Evolutionary conservation across 64 coral and sea anemone genomes (phyloP), one percentile per base, ranked within the genome.

Genomic region (Montipora foliosa): DNA sequence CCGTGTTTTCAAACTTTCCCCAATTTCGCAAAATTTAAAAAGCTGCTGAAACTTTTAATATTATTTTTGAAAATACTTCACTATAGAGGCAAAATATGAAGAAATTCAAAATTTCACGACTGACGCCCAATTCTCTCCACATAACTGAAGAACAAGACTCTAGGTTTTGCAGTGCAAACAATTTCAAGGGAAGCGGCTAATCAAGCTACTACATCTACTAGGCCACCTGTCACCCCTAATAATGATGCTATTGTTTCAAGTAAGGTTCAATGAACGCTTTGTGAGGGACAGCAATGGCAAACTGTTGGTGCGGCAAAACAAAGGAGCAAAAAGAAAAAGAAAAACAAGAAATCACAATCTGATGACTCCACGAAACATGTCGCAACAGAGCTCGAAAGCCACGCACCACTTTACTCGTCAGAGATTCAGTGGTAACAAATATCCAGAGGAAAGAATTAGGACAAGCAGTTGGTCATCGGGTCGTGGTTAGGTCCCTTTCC

Each of bases 381-480:
- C 16, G 66, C 66, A 68, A 78, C 25, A 78, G 29, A 78, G 47
- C 75, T 44, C 8, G 20, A 24, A 83, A 87, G 69, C 83, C 58
- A 68, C 64, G 12, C 50, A 46, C 66, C 7, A 87, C 83, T 46
- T 24, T 87, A 19, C 45, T 87, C 10, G 69, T 87, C 50, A 62
- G 83, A 67, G 59, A 87, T 24, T 87, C 59, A 8, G 69, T 71
- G 83, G 50, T 87, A 87, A 57, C 20, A 37, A 67, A 87, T 68
- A 71, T 68, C 58, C n/a, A 87, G 24, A 5, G 58, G 8, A 68
- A 25, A 49, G 15, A 67, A 8, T 53, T 87, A 62, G 83, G 83
- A 6, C 46, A 67, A 87, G 61, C 5, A 87, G 83, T 87, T 46
- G 29, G 29, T 29, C 29, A 29, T 29, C 29, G 29, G 29, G 29